Base-by-base conservation (phyloP, 2,113 vertebrate species). In the Erythrocercus mccallii region DNA sequence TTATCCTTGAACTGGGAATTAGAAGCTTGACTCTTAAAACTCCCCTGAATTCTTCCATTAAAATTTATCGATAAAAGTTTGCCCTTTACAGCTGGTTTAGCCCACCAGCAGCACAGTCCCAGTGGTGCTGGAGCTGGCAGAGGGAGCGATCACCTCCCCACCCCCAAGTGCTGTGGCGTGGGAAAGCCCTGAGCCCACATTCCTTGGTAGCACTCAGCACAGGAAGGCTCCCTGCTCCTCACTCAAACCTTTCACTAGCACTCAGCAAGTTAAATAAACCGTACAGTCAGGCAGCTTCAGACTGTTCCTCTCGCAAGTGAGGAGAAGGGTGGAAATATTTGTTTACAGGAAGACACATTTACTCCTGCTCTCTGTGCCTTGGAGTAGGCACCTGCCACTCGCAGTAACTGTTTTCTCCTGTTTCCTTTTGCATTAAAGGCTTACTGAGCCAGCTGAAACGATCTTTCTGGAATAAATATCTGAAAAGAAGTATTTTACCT, bases 221-320 rank as follows among this genome's bases (percentile, higher is more conserved):
- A 95, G 95, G 95, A 97, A 95, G 88, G 81, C 85, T 94, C 88
- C 78, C 47, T 72, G 40, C 81, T 95, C 74, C 94, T 93, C 93
- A 77, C 57, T 79, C 94, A 77, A 87, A 82, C 90, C 95, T 96
- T 96, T 96, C 97, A 97, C 94, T 91, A 62, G 92, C 93, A 95
- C 93, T 96, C 96, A 85, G 86, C 76, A 96, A 95, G 79, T 95
- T 95, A 97, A 97, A 97, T 94, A 97, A 97, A 97, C 92, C 9
- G 4, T 20, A n/a, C 1, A 18, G 88, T 24, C 88, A 66, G 83
- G 86, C 69, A 93, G 61, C 88, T 92, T 89, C 89, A 85, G 64
- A 28, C 68, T 45, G 62, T 19, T 86, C 53, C 70, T 93, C 81
- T 91, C 87, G 64, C 6, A 27, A 58, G 76, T 11, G 6, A 72